phyloP scores from a whole-genome alignment of 2,888 invertebrate genomes.

The Beris morrisii region DNA sequence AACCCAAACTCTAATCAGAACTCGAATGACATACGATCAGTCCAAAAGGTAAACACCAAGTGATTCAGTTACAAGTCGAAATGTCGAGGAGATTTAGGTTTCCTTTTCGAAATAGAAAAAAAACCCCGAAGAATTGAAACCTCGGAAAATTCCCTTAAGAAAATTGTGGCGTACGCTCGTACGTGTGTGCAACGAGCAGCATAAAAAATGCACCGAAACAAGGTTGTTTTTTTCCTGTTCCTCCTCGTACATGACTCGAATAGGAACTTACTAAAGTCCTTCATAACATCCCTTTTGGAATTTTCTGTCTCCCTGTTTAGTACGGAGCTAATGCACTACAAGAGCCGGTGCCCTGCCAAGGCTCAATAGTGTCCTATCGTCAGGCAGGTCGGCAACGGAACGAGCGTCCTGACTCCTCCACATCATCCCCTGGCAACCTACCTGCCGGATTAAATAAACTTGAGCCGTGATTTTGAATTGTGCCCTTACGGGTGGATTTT shows the following conservation, averaged over 20 bases:
- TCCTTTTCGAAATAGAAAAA: slow-evolving; percentile 10
- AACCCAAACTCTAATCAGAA: slow-evolving; percentile 1
- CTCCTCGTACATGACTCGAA: slow-evolving; percentile 1
- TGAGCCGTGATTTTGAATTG: too few species aligned
- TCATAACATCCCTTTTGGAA: slow-evolving; percentile 17
- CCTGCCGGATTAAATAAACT: too few species aligned
- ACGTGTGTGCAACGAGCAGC: slow-evolving; percentile 2
- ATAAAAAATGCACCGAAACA: slow-evolving; percentile 24
- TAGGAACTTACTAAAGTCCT: slow-evolving; percentile 2
- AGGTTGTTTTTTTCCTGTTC: slow-evolving; percentile 21
- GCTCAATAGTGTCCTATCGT: too few species aligned
- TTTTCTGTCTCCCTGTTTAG: slow-evolving; percentile 9
- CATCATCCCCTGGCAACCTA: too few species aligned
- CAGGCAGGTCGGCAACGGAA: too few species aligned
- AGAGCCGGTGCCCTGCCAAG: too few species aligned
- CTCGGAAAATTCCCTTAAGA: slow-evolving; percentile 4
- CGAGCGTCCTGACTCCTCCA: too few species aligned
- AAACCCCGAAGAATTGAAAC: slow-evolving; percentile 1
- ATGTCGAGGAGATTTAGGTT: slow-evolving; percentile 6
- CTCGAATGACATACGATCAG: slow-evolving; percentile 18
- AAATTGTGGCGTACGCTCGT: slow-evolving; percentile 23
- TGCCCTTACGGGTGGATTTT: too few species aligned
- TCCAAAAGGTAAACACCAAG: slow-evolving; percentile 13
- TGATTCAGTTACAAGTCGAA: slow-evolving; percentile 23
- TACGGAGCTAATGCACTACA: slow-evolving; percentile 25